Conservation (phyloP, 2,797 vertebrate genomes). For the Limnodromus scolopaceus region DNA sequence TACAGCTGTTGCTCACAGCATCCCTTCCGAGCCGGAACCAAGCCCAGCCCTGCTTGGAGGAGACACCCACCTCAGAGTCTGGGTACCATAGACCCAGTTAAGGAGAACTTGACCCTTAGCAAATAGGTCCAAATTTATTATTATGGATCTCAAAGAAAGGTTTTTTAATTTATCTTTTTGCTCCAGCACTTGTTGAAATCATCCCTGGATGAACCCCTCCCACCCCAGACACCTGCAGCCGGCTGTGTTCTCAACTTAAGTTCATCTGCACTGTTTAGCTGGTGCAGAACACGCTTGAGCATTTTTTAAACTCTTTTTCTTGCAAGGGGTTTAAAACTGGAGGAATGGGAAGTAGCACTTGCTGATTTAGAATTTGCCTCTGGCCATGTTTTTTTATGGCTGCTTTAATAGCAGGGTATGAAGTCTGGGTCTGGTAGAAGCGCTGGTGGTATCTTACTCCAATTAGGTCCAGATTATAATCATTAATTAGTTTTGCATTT, state of each 20-base stretch:
- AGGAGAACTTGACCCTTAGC: not conserved
- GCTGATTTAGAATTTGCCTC: not conserved
- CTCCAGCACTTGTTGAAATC: not conserved
- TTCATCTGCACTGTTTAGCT: accelerated
- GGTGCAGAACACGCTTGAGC: not conserved
- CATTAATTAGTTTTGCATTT: not conserved
- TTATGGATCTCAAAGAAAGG: not conserved
- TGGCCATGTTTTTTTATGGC: not conserved
- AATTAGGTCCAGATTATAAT: not conserved
- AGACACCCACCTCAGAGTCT: accelerated
- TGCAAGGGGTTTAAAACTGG: not conserved
- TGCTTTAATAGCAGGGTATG: not conserved
- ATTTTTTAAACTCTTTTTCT: not conserved
- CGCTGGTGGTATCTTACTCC: not conserved
- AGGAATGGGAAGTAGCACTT: not conserved
- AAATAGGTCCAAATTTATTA: not conserved
- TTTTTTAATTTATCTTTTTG: not conserved
- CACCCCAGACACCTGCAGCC: not conserved
- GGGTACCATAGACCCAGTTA: not conserved
- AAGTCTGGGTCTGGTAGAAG: not conserved
- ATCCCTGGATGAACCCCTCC: not conserved
- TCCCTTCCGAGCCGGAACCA: not conserved
- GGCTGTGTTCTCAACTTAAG: not conserved
- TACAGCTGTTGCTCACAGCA: not conserved
- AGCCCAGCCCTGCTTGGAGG: not conserved